Base-by-base conservation (phyloP, 2,888 invertebrate genomes). In the Hylaea fasciaria region DNA sequence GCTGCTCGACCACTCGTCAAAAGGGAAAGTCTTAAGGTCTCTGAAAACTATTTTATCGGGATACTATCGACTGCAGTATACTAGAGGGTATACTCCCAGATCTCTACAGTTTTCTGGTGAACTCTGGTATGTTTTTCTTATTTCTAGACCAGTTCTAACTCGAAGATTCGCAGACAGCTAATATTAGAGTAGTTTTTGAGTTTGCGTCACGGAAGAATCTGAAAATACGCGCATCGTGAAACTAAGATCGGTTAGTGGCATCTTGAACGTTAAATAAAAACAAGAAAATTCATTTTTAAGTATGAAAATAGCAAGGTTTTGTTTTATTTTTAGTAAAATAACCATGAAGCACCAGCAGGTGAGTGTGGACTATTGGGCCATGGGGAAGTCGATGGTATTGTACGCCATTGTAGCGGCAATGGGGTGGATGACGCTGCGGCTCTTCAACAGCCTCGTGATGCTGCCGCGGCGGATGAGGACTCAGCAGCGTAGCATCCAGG, bases 321-420 rank as follows among this genome's bases (percentile, higher is more conserved):
- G 37, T 2, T n/a, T 8, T 37, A 16, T 14, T 39, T 22, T 37
- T 35, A 29, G 22, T 22, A 46, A 37, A 37, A n/a, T 13, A 40
- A 78, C 71, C 74, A 95, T 95, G 95, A 94, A 94, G 78, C 85
- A 93, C 65, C 95, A 95, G 82, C 93, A 95, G 92, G 94, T 96
- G 0, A 91, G 92, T 17, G 94, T 95, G 35, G 94, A 95, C 79
- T 93, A 94, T 65, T 94, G 94, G 92, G 93, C 93, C 63, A 95
- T 96, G 95, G 83, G 93, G 0, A 93, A 93, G 73, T 93, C 94
- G 0, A 94, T 95, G 80, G 76, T 93, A 40, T 92, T 93, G 12
- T 96, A 95, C 73, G 87, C 94, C 47, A 90, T 89, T 0, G 78
- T 96, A 48, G 94, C 95, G 0, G 93, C 93, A 14, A 81, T 94